These are phyloP conservation scores for Heptranchias perlo DNA, from an alignment of 2,113 vertebrate genomes.

Conservation along the genomic window DNA sequence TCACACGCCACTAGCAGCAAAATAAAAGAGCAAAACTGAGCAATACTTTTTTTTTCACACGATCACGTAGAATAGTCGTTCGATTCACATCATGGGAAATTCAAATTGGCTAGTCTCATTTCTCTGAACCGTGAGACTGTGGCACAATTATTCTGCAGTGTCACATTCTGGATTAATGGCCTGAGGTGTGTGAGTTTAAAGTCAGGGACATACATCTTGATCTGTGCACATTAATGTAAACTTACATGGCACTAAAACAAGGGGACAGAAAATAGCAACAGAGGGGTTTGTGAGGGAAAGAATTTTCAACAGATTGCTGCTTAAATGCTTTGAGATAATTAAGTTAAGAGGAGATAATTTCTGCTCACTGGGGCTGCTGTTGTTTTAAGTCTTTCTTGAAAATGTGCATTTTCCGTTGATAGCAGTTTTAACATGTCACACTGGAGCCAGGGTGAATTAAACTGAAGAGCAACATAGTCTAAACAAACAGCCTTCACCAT, in stretches of 20 bases:
- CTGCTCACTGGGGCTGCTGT: conserved; percentile 61
- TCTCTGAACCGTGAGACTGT: not conserved
- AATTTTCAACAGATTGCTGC: conserved; percentile 63
- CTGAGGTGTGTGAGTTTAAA: not conserved
- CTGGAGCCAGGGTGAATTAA: conserved; percentile 90
- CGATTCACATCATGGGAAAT: not conserved
- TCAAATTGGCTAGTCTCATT: not conserved
- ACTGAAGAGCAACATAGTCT: conserved; percentile 78
- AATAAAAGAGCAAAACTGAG: not conserved
- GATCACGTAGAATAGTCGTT: not conserved
- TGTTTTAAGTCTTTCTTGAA: conserved; percentile 72
- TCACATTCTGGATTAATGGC: not conserved
- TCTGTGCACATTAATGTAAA: not conserved
- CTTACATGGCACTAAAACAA: not conserved
- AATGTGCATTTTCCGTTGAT: conserved; percentile 83
- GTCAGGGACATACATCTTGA: not conserved
- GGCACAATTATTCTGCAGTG: not conserved
- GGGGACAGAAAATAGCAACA: conserved; percentile 31
- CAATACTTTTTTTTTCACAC: not conserved
- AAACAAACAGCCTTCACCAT: conserved; percentile 82
- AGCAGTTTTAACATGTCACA: conserved; percentile 83
- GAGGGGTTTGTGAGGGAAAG: conserved; percentile 47
- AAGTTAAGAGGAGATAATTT: conserved; percentile 80
- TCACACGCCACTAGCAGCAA: not conserved
- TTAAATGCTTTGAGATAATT: conserved; percentile 75